Conservation (phyloP, 2,113 vertebrate species). For the Spermophilus dauricus region DNA sequence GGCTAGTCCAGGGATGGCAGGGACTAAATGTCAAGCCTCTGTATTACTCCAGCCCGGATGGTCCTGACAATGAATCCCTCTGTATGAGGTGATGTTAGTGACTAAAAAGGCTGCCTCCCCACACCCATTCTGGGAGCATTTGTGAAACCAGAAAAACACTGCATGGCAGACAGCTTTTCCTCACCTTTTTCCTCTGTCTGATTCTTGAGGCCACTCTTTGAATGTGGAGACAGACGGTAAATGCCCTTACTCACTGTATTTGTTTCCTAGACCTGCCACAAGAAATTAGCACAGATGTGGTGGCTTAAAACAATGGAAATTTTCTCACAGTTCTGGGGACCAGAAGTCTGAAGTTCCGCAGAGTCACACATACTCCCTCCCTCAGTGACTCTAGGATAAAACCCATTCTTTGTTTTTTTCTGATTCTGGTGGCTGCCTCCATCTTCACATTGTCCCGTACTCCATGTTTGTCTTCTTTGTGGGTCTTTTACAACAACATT, state of each 20-base stretch:
- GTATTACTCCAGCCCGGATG: not conserved
- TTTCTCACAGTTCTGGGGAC: not conserved
- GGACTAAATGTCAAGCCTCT: conserved; percentile 1
- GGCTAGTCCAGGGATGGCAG: conserved; percentile 16
- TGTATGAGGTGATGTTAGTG: not conserved
- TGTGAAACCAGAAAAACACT: conserved; percentile 10
- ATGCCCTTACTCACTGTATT: conserved; percentile 49
- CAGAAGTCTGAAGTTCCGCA: not conserved
- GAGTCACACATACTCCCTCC: not conserved
- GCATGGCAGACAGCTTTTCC: not conserved
- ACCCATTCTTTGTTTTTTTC: not conserved
- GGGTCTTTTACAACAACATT: not conserved
- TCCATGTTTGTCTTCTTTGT: not conserved
- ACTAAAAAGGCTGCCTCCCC: not conserved
- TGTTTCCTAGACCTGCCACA: not conserved
- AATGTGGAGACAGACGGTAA: conserved; percentile 32
- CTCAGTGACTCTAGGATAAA: not conserved
- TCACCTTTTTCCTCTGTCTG: not conserved
- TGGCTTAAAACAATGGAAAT: not conserved
- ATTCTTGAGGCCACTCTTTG: not conserved
- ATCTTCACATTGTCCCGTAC: not conserved
- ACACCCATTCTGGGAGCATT: not conserved
- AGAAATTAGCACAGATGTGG: not conserved
- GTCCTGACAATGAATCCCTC: not conserved
- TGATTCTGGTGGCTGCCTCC: not conserved